Base-by-base conservation (phyloP, 2,888 invertebrate genomes). In the Brenthis hecate region DNA sequence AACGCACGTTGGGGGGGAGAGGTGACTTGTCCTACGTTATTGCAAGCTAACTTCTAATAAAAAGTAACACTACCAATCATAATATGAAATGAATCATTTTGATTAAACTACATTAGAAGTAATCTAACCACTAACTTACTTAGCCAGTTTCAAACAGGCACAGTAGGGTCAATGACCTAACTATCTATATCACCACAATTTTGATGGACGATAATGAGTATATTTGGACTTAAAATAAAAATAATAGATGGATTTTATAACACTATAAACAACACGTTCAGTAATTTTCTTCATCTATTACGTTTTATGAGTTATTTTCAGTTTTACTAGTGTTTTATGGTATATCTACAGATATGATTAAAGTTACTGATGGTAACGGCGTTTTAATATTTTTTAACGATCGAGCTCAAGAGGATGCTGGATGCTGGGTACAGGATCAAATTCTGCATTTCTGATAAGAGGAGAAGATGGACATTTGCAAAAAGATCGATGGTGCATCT, bases 221-320 rank as follows among this genome's bases (percentile, higher is more conserved):
- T 48, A 58, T 51, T 55, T 36, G 32, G 50, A 64, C n/a, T 50
- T 36, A 47, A 53, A 56, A 61, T 51, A 43, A 54, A 54, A 19
- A 43, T 55, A 70, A 65, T 68, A 65, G 62, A 68, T 53, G 43
- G 19, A 60, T 57, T 56, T 61, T 71, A 62, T 65, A 54, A 13
- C 13, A 19, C 23, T 47, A 23, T 60, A 50, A 65, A 43, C 51
- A 28, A 16, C 11, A 47, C 13, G 6, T 65, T 62, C 43, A 13
- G 58, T 1, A 13, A 43, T 3, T 53, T 62, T 36, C 19, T 16
- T 63, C 19, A 63, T 54, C 54, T 54, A 16, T 43, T 16, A 32
- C 8, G 13, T 28, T 51, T 28, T 11, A 51, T 32, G 32, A 11
- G 14, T 13, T 16, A 23, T 60, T 48, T 60, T 48, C 58, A 28